phyloP scores from a whole-genome alignment of 2,888 invertebrate species.

The Stenoptilia bipunctidactyla region DNA sequence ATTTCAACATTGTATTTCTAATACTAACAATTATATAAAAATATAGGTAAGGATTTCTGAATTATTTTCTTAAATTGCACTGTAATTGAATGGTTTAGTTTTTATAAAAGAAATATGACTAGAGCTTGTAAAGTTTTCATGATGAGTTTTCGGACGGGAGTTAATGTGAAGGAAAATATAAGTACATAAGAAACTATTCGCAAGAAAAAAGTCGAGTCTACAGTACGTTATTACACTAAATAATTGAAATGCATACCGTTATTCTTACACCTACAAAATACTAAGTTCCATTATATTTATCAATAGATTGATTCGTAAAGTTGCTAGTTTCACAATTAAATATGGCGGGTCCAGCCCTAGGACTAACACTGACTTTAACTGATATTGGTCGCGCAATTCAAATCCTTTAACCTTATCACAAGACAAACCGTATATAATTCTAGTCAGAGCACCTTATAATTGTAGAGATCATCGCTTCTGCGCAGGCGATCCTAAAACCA shows the following conservation, averaged over 20 bases:
- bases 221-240: background rate
- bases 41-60: too few relatives aligned
- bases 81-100: too few relatives aligned
- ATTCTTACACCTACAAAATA: conserved; percentile 18
- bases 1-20: conserved; percentile 2
- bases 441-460: conserved; percentile 72
- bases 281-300: conserved; percentile 5
- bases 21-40: conserved; percentile 9
- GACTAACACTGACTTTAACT: conserved; percentile 42
- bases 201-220: too few relatives aligned
- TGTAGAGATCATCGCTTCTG: conserved; percentile 70
- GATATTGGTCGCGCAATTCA: conserved; percentile 59
- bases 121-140: too few relatives aligned
- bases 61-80: too few relatives aligned
- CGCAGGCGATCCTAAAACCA: conserved; percentile 33
- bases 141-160: too few relatives aligned
- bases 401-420: conserved; percentile 57
- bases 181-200: too few relatives aligned
- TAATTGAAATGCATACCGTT: conserved; percentile 53
- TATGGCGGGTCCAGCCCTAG: conserved; percentile 50
- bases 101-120: too few relatives aligned
- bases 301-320: conserved; percentile 19
- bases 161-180: too few relatives aligned
- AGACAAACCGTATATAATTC: conserved; percentile 58
- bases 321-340: too few relatives aligned